Base-by-base conservation (phyloP, 2,888 invertebrate species). In the Hedychridium roseum region DNA sequence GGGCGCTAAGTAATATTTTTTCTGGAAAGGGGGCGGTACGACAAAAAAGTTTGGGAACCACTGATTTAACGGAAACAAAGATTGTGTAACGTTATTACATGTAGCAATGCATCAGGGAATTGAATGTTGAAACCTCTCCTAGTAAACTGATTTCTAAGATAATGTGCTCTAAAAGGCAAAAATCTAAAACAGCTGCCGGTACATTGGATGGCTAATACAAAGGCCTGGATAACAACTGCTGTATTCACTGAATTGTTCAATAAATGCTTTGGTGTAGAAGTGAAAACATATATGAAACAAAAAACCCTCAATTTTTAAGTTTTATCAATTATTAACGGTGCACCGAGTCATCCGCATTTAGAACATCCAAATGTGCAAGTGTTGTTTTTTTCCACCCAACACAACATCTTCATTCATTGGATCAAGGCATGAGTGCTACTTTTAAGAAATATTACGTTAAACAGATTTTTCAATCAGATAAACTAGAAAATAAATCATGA, bases 51-150 rank as follows among this genome's bases (percentile, higher is more conserved):
- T n/a, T n/a, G n/a, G n/a, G n/a, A n/a, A n/a, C n/a, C n/a, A n/a
- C n/a, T n/a, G n/a, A n/a, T n/a, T n/a, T n/a, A n/a, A n/a, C n/a
- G n/a, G n/a, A 17, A 56, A n/a, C n/a, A n/a, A n/a, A n/a, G n/a
- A n/a, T n/a, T n/a, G n/a, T 60, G 15, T 70, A 71, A 45, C 67
- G 71, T 55, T 54, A 68, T 34, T 41, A 71, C 54, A 12, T 68
- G 70, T 46, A 57, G 57, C 23, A 74, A 71, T 50, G 64, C 57
- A 30, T 64, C 64, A 52, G 70, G 70, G 21, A 61, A 64, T 44
- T 51, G 49, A 7, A 57, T 65, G 46, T 52, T 68, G 41, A 73
- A 62, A 55, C 67, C 66, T 6, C 50, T 73, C 34, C 31, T 72
- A 40, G 57, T 73, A 16, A 60, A 68, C 42, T 54, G 51, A 43